These are phyloP conservation scores for Borostomias antarcticus DNA, from an alignment of 2,797 vertebrate species.

Conservation along the genomic window DNA sequence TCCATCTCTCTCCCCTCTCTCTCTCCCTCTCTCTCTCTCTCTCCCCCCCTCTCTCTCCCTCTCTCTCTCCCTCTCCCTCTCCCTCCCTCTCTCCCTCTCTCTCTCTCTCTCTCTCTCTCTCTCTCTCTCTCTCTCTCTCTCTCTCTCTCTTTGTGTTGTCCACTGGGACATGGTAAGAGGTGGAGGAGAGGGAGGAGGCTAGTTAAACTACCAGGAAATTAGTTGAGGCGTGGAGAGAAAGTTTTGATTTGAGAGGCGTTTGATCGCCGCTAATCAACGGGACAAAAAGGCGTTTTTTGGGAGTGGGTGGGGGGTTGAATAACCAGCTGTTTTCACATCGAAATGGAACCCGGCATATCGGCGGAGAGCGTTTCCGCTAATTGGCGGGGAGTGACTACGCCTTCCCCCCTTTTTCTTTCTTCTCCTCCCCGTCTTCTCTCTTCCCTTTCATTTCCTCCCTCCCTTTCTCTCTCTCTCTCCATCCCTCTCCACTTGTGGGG, in stretches of 20 bases:
- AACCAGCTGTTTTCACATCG: constrained; percentile 9
- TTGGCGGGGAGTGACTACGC: constrained; percentile 28
- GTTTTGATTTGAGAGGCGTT: constrained; percentile 51
- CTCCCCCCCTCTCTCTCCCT: constrained; percentile 10
- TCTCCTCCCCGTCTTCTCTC: constrained; percentile 20
- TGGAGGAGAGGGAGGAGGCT: constrained; percentile 31
- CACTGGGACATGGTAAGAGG: too few species aligned
- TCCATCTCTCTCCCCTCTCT: not conserved
- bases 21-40: not conserved
- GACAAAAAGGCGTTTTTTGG: constrained; percentile 40
- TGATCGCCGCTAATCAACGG: constrained; percentile 67
- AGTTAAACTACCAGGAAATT: constrained; percentile 56
- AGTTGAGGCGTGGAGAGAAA: constrained; percentile 66
- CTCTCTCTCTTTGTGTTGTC: constrained; percentile 77
- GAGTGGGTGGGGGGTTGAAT: too few species aligned
- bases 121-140: constrained; percentile 30
- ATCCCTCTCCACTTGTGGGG: constrained; percentile 75
- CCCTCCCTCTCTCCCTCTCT: constrained; percentile 22
- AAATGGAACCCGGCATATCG: constrained; percentile 24
- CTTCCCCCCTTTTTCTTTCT: constrained; percentile 12
- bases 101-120: constrained; percentile 37
- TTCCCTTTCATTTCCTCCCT: constrained; percentile 38
- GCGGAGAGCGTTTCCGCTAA: constrained; percentile 37
- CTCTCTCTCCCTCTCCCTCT: constrained; percentile 30
- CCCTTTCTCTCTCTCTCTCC: constrained; percentile 31